Evolutionary conservation across 2,113 vertebrate species (phyloP), one percentile per base, ranked within the genome.

Genomic region (Equus przewalskii): DNA sequence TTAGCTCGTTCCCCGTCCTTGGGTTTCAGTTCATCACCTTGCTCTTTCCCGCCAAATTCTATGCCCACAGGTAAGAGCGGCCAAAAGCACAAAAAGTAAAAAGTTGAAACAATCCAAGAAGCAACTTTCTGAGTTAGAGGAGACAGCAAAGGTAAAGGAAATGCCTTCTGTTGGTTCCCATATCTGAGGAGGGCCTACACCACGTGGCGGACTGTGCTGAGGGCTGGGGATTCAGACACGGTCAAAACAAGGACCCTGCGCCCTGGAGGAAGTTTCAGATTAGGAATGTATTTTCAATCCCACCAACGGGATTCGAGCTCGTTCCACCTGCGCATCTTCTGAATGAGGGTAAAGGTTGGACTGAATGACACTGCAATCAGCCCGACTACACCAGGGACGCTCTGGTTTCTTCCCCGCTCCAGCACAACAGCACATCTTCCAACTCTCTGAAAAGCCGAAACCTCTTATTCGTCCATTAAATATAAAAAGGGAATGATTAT

Each of bases 391-490:
- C 30, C 62, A 44, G 33, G 4, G 28, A 79, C 75, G 67, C 24
- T 96, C 69, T 41, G 12, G 79, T 46, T 69, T 85, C 69, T 58
- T 62, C 60, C 49, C 49, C 91, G 69, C 76, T 80, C 41, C 49
- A 54, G 82, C 62, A 79, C 28, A 82, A 73, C 5, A 76, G 30
- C 36, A 54, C 41, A 44, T 56, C 30, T 87, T 64, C 51, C 49
- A 64, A 51, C 88, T 54, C 72, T 62, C 69, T 36, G 60, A 78
- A 96, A 91, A 91, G 73, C 44, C 65, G 36, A 49, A 70, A 91
- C 28, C 36, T 88, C 88, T 94, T 87, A 87, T n/a, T 94, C 86
- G 89, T 30, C 67, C 94, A 65, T 88, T 96, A 91, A 85, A 82
- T 44, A 94, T n/a, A 72, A 92, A 94, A 83, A 73, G 60, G 89